Conservation (phyloP, 2,888 invertebrate genomes). For the Drosophila monieri region DNA sequence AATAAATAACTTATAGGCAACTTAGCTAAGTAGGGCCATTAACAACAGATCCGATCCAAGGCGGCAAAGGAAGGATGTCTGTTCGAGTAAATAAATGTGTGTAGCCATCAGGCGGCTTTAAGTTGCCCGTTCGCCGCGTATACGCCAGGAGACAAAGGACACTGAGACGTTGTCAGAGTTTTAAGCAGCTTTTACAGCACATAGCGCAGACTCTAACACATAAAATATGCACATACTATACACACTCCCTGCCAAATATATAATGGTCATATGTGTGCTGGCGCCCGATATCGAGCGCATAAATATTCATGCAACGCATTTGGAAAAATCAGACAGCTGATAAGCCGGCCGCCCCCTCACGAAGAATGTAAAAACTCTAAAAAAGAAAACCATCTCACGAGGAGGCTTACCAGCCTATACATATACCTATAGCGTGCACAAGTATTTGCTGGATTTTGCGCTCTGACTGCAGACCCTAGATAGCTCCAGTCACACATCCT, state of each 20-base stretch:
- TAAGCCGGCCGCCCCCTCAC: conserved; percentile 55
- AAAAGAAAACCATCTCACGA: conserved; percentile 20
- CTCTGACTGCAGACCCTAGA: conserved; percentile 64
- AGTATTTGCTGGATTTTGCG: conserved; percentile 31
- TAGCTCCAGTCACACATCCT: conserved; percentile 62
- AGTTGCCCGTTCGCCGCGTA: conserved; percentile 64
- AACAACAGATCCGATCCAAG: conserved; percentile 38
- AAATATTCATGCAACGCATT: conserved; percentile 73
- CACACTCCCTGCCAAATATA: conserved; percentile 12
- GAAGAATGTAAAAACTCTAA: conserved; percentile 35
- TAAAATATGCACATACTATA: conserved; percentile 29
- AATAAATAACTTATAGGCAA: conserved; percentile 74
- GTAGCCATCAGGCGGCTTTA: background rate
- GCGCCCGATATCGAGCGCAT: conserved; percentile 66
- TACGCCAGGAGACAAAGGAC: conserved; percentile 38
- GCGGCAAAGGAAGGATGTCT: background rate
- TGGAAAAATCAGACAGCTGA: conserved; percentile 68
- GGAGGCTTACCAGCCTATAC: background rate
- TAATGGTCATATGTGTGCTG: conserved; percentile 29
- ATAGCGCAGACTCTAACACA: conserved; percentile 27
- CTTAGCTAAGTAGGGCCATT: conserved; percentile 61
- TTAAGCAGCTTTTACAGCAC: conserved; percentile 66
- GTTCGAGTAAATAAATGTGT: background rate
- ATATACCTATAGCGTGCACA: conserved; percentile 35
- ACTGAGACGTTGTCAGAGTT: conserved; percentile 57